phyloP scores from a whole-genome alignment of 2,888 invertebrate species.

The Acleris sparsana region DNA sequence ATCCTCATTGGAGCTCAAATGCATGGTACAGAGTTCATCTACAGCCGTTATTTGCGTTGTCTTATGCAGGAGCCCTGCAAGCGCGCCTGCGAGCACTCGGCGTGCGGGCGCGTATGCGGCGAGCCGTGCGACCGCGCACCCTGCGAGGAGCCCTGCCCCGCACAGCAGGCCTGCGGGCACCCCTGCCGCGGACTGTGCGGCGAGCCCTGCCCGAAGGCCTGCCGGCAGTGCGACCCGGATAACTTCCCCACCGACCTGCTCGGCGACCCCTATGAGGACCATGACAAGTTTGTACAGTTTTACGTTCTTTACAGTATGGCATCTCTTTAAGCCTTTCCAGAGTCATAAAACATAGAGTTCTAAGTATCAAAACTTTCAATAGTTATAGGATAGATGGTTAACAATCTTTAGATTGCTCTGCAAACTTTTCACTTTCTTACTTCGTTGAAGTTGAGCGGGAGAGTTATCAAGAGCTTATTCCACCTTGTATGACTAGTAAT shows the following conservation, averaged over 20 bases:
- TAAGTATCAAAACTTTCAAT: too few species aligned
- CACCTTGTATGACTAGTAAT: neutral
- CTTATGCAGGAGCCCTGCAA: conserved; percentile 52
- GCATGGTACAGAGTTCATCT: too few species aligned
- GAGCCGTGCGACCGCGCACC: conserved; percentile 71
- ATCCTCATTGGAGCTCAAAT: too few species aligned
- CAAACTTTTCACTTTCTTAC: too few species aligned
- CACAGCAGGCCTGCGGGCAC: conserved; percentile 79
- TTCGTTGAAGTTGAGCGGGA: too few species aligned
- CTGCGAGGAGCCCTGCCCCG: conserved; percentile 68
- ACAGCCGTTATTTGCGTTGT: neutral
- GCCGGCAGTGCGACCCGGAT: conserved; percentile 82
- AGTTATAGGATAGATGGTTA: too few species aligned
- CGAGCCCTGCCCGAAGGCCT: conserved; percentile 86
- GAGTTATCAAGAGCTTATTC: too few species aligned
- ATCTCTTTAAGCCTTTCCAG: conserved; percentile 14
- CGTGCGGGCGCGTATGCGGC: conserved; percentile 74
- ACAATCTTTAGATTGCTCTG: too few species aligned
- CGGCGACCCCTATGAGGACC: conserved; percentile 69
- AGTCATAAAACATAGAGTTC: too few species aligned
- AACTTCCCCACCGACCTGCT: conserved; percentile 69
- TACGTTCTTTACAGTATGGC: neutral
- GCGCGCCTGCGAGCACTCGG: conserved; percentile 74
- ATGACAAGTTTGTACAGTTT: conserved; percentile 65
- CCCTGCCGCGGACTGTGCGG: conserved; percentile 88